Evolutionary conservation across 2,888 invertebrate genomes (phyloP), one percentile per base, ranked within the genome.

Genomic region (Acutogordius australiensis): DNA sequence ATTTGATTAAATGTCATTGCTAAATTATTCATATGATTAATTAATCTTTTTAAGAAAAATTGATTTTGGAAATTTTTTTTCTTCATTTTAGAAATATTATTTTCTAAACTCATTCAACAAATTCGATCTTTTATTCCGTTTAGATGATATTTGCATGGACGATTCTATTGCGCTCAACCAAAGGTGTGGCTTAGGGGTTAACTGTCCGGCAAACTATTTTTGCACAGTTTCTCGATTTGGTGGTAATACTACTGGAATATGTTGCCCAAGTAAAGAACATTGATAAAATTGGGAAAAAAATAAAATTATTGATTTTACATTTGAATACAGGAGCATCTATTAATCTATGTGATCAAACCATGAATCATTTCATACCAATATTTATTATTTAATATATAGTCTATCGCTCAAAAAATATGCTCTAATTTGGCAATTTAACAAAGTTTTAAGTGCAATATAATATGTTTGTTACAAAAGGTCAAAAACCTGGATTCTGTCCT

Each of bases 61-160:
- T n/a, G n/a, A n/a, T n/a, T n/a, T n/a, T n/a, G n/a, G n/a, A n/a
- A n/a, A n/a, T n/a, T n/a, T n/a, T n/a, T n/a, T n/a, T n/a, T n/a
- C n/a, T n/a, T n/a, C n/a, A n/a, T n/a, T n/a, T n/a, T n/a, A n/a
- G n/a, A n/a, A n/a, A n/a, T n/a, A n/a, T n/a, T n/a, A n/a, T n/a
- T n/a, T n/a, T n/a, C n/a, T n/a, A n/a, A n/a, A n/a, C n/a, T n/a
- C n/a, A n/a, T n/a, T n/a, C n/a, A n/a, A n/a, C n/a, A n/a, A n/a
- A n/a, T n/a, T n/a, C n/a, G n/a, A n/a, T n/a, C n/a, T n/a, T n/a
- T n/a, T n/a, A n/a, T n/a, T n/a, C n/a, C n/a, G n/a, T n/a, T n/a
- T n/a, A 51, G 51, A 13, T 4, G 51, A 51, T 51, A 51, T 51
- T n/a, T 51, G 51, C 23, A 51, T 51, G 51, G 51, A 51, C 23